Conservation (phyloP, 2,113 vertebrate genomes). For the Lepidothrix coronata region DNA sequence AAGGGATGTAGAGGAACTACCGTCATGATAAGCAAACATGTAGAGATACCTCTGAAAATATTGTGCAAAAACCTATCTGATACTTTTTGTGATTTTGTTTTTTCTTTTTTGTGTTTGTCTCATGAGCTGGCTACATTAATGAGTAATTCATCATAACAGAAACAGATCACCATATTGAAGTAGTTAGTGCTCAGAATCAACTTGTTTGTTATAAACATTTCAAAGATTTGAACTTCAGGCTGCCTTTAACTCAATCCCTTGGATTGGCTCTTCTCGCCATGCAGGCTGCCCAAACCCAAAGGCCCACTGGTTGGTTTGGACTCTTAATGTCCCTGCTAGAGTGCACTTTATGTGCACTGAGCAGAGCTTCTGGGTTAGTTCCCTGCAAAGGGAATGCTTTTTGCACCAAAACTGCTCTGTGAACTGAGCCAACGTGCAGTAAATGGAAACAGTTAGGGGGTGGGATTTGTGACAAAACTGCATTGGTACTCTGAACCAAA, state of each 20-base stretch:
- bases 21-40: not conserved
- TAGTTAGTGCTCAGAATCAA: not conserved
- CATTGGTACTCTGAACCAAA: not conserved
- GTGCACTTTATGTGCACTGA: not conserved
- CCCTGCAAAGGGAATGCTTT: not conserved
- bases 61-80: not conserved
- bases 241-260: not conserved
- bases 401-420: not conserved
- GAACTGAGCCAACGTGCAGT: not conserved
- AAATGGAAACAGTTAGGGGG: not conserved
- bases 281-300: not conserved
- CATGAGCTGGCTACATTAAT: not conserved
- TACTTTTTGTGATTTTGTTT: not conserved
- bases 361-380: not conserved
- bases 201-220: not conserved
- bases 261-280: not conserved
- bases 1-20: not conserved
- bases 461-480: not conserved
- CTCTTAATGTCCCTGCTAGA: rapidly evolving
- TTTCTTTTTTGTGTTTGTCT: not conserved
- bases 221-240: slow-evolving; percentile 4
- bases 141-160: not conserved
- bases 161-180: not conserved
- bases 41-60: not conserved
- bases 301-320: not conserved